Evolutionary conservation across 2,797 vertebrate genomes (phyloP).

Genomic region (Enteromius radiatus): DNA sequence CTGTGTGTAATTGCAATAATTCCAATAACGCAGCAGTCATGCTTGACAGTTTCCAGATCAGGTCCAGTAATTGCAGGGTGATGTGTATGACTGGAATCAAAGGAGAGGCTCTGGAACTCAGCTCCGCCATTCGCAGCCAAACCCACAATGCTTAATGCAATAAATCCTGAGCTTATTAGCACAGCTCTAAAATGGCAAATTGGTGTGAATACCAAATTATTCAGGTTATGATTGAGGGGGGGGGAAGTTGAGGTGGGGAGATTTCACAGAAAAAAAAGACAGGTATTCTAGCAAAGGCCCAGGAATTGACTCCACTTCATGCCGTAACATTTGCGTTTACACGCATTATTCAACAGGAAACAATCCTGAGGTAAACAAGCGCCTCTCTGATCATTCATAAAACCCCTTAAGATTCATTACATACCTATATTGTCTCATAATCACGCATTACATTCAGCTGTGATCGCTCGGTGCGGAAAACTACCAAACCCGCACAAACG

Average conservation of each 20-base stretch:
- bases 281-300: conserved; percentile 46
- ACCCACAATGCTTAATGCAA: conserved; percentile 78
- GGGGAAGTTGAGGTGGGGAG: conserved; percentile 64
- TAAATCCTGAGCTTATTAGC: conserved; percentile 79
- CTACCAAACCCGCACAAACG: neutral
- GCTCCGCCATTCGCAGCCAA: conserved; percentile 71
- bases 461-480: conserved; percentile 19
- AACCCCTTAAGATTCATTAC: conserved; percentile 31
- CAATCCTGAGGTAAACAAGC: conserved; percentile 27
- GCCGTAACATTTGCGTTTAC: conserved; percentile 25
- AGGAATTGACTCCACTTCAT: conserved; percentile 47
- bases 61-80: conserved; percentile 82
- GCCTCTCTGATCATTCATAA: conserved; percentile 28
- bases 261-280: conserved; percentile 49
- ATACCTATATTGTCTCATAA: conserved; percentile 15
- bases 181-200: conserved; percentile 78
- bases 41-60: conserved; percentile 82
- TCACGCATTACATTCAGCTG: neutral
- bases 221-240: conserved; percentile 73
- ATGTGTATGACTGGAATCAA: conserved; percentile 82
- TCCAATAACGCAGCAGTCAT: conserved; percentile 81
- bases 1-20: conserved; percentile 84
- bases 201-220: conserved; percentile 79
- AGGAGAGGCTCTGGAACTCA: conserved; percentile 61
- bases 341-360: conserved; percentile 12